These are phyloP conservation scores for Falco berigora DNA, from an alignment of 2,797 vertebrate genomes.

Conservation along the genomic window DNA sequence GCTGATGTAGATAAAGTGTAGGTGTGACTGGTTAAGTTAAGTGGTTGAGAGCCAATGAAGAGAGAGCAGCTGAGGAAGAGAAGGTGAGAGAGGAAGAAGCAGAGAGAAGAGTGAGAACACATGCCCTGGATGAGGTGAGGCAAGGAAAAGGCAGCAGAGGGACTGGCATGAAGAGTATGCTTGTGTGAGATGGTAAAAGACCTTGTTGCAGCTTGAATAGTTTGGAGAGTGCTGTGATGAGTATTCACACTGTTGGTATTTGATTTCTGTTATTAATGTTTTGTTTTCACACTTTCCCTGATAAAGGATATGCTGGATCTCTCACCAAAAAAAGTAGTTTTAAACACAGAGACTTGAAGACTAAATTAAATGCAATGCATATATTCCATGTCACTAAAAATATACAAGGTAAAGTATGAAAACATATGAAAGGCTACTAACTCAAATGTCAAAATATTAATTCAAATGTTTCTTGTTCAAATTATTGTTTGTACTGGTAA, in stretches of 20 bases:
- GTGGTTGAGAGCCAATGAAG: too few species aligned
- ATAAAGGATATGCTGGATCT: background rate
- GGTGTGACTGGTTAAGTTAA: too few species aligned
- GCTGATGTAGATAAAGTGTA: too few species aligned
- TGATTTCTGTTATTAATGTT: background rate
- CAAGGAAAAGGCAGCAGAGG: too few species aligned
- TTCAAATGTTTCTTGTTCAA: background rate
- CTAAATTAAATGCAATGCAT: background rate
- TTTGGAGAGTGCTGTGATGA: too few species aligned
- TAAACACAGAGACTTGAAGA: background rate
- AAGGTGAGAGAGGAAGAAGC: too few species aligned
- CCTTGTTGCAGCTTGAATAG: too few species aligned
- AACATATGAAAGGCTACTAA: background rate
- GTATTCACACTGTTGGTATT: background rate
- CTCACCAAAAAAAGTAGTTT: background rate
- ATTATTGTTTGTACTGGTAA: background rate
- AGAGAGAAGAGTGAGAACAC: too few species aligned
- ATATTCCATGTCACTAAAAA: background rate
- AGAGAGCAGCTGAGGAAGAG: too few species aligned
- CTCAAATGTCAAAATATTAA: background rate
- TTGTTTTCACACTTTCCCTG: background rate
- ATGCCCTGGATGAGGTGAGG: too few species aligned
- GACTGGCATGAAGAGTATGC: too few species aligned
- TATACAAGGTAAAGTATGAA: background rate
- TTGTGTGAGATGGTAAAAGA: too few species aligned